Conservation (phyloP, 2,888 invertebrate genomes). For the Caenorhabditis plicata region DNA sequence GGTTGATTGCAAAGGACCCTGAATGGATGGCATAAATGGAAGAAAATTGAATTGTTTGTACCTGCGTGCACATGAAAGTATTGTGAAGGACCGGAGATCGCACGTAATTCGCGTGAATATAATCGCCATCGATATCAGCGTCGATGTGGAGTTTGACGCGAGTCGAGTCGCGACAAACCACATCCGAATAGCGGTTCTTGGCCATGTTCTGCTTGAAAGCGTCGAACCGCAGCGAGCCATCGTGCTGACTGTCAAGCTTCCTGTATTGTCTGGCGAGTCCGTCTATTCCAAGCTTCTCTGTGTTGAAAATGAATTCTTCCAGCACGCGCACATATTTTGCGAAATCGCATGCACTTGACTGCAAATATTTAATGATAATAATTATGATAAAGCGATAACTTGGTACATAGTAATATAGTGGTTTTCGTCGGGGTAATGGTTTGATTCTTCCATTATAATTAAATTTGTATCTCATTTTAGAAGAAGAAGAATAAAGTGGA, state of each 20-base stretch:
- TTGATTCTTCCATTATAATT: no score
- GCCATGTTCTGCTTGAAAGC: conserved; percentile 47
- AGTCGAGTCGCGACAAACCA: conserved; percentile 34
- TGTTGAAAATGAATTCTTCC: conserved; percentile 33
- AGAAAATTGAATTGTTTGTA: no score
- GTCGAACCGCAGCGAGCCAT: conserved; percentile 23
- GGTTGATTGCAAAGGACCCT: conserved; percentile 87
- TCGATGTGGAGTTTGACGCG: conserved; percentile 34
- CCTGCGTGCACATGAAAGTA: conserved; percentile 47
- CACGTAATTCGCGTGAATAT: conserved; percentile 48
- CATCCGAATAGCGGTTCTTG: conserved; percentile 50
- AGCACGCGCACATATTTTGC: conserved; percentile 9
- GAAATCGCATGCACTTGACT: conserved; percentile 7
- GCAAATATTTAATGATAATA: no score
- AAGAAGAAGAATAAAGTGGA: no score
- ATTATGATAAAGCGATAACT: no score
- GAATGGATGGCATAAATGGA: no score
- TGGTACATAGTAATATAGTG: no score
- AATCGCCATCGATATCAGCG: conserved; percentile 24
- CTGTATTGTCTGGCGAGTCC: conserved; percentile 37
- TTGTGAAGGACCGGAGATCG: conserved; percentile 25
- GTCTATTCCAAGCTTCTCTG: conserved; percentile 36
- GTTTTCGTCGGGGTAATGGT: no score
- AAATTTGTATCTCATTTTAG: no score
- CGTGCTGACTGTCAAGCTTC: conserved; percentile 30